Conservation (phyloP, 2,113 vertebrate genomes). For the Oceanodroma tethys region DNA sequence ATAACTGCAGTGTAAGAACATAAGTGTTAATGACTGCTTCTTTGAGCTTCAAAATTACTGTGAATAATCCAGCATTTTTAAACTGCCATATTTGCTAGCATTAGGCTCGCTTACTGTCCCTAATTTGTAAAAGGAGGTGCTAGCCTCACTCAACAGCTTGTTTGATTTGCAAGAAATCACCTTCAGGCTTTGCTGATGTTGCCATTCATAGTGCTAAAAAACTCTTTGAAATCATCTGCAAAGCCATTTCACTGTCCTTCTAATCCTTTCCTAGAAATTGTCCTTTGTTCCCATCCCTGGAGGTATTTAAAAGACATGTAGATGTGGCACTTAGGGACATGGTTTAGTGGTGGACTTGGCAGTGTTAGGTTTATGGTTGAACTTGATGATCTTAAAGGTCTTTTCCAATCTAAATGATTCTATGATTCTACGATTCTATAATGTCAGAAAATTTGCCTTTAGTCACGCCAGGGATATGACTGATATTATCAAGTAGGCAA, state of each 20-base stretch:
- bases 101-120: neutral
- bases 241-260: neutral
- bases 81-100: neutral
- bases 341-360: neutral
- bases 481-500: neutral
- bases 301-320: neutral
- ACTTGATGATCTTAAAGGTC: neutral
- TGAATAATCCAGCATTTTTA: neutral
- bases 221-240: neutral
- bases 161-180: neutral
- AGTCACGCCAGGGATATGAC: neutral
- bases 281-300: neutral
- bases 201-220: neutral
- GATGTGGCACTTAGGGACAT: neutral
- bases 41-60: neutral
- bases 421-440: neutral
- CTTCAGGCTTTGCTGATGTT: neutral
- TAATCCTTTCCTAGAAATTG: neutral
- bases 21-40: neutral
- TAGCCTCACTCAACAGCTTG: neutral
- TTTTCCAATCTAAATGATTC: neutral
- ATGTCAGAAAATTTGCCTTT: neutral
- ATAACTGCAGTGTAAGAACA: neutral
- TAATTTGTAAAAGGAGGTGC: neutral
- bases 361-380: neutral